These are phyloP conservation scores for Acronicta leporina DNA, from an alignment of 2,888 invertebrate species.

Conservation along the genomic window DNA sequence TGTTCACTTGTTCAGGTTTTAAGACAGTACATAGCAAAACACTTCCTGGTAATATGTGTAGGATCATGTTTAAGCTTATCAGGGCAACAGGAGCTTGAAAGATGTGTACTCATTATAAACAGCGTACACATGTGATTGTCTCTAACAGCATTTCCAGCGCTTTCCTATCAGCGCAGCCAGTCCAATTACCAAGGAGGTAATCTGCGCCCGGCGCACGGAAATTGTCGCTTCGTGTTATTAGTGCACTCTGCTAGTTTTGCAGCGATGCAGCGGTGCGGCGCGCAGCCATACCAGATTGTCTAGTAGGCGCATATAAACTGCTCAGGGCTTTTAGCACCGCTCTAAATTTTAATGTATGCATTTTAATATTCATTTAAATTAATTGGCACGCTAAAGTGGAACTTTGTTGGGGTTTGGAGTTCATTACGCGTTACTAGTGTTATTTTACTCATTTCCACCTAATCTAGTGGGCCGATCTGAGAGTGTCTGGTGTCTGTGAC, in stretches of 20 bases:
- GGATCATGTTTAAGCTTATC: slow-evolving; percentile 12
- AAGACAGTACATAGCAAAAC: neutral
- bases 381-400: slow-evolving; percentile 20
- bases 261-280: slow-evolving; percentile 25
- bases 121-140: slow-evolving; percentile 50
- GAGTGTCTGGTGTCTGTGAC: no score
- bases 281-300: slow-evolving; percentile 23
- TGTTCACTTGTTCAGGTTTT: neutral
- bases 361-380: slow-evolving; percentile 38
- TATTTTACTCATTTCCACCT: slow-evolving; percentile 30
- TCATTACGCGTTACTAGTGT: slow-evolving; percentile 19
- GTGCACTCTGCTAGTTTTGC: slow-evolving; percentile 53
- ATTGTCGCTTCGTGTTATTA: slow-evolving; percentile 65
- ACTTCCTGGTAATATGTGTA: slow-evolving; percentile 12
- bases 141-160: slow-evolving; percentile 61
- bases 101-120: slow-evolving; percentile 25
- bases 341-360: slow-evolving; percentile 32
- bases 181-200: slow-evolving; percentile 66
- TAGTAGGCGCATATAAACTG: slow-evolving; percentile 39
- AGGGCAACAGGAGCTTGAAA: slow-evolving; percentile 10
- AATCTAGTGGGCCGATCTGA: slow-evolving; percentile 30
- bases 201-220: slow-evolving; percentile 61
- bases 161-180: slow-evolving; percentile 60
- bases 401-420: slow-evolving; percentile 17
- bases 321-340: slow-evolving; percentile 38